Base-by-base conservation (phyloP, 1,140 invertebrate genomes). In the Rhyzopertha dominica region DNA sequence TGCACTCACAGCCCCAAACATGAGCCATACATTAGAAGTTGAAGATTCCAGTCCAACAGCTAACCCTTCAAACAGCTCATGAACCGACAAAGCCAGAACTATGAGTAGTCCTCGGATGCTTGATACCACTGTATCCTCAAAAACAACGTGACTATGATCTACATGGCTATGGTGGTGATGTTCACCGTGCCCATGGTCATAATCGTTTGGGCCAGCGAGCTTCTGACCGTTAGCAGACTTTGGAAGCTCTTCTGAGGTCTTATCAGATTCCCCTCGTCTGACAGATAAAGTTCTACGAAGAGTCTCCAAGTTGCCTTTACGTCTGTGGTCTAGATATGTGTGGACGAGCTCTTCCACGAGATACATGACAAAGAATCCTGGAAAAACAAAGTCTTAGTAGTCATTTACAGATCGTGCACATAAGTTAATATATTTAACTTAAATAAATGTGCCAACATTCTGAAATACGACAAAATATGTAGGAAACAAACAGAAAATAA, bases 51-150 rank as follows among this genome's bases (percentile, higher is more conserved):
- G 70, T 7, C 90, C 90, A 42, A 95, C 84, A 14, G 90, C 85
- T 41, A 95, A 75, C 18, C 92, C 92, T 76, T 96, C 92, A 59
- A 96, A 92, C 0, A 94, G 70, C 52, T 92, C 88, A 62, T 96
- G 92, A 38, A 95, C 80, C 4, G 90, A 91, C 8, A 96, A 71
- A 1, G 91, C 91, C 16, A 91, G 68, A 1, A 95, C 85, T 40
- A 93, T 83, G 30, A 92, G 69, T 12, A 90, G 63, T 16, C 86
- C 83, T 43, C 85, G 69, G 5, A 91, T 66, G 8, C 82, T 81
- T 29, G 79, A 75, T 17, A 81, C 75, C 14, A 83, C 70, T 31
- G 77, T 72, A 56, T 81, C 80, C 0, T 62, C 64, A 13, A 63
- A 59, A 2, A 62, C 32, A 16, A 61, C 22, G 43, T 66, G 61